Percentiles rank a stretch among this genome's conserved stretches.
Evolutionary conservation across 2,888 invertebrate species (phyloP).

Genomic region (Onchidella celtica): DNA sequence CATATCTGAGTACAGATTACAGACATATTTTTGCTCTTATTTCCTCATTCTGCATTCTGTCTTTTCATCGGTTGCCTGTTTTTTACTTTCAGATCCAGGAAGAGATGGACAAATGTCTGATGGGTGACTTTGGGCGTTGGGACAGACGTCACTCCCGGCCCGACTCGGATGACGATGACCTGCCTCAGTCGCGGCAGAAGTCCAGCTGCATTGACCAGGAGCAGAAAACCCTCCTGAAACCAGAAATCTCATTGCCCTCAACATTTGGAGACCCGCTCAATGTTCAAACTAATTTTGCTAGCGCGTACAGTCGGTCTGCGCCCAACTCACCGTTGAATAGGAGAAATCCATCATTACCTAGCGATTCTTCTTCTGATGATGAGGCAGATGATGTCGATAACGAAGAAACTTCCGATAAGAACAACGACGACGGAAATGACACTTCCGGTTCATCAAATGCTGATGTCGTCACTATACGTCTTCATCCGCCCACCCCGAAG

Average conservation of each 20-base stretch:
- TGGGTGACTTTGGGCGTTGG: slow-evolving; percentile 40
- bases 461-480: slow-evolving; percentile 51
- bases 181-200: too few species aligned
- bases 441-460: neutral
- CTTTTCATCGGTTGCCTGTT: too few species aligned
- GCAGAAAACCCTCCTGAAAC: slow-evolving; percentile 4
- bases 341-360: neutral
- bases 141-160: neutral
- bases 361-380: slow-evolving; percentile 5
- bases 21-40: too few species aligned
- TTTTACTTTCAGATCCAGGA: slow-evolving; percentile 67
- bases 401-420: slow-evolving; percentile 21
- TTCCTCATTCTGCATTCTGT: too few species aligned
- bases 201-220: too few species aligned
- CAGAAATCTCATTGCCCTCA: slow-evolving; percentile 6
- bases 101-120: slow-evolving; percentile 71
- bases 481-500: slow-evolving; percentile 48
- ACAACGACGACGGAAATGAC: slow-evolving; percentile 36
- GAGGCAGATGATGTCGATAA: slow-evolving; percentile 24
- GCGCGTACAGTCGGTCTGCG: slow-evolving; percentile 25
- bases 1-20: too few species aligned
- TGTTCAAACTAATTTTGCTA: neutral
- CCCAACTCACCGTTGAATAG: slow-evolving; percentile 39
- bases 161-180: neutral
- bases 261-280: neutral